Base-by-base conservation (phyloP, 2,797 vertebrate species). In the Apodemus agrarius region DNA sequence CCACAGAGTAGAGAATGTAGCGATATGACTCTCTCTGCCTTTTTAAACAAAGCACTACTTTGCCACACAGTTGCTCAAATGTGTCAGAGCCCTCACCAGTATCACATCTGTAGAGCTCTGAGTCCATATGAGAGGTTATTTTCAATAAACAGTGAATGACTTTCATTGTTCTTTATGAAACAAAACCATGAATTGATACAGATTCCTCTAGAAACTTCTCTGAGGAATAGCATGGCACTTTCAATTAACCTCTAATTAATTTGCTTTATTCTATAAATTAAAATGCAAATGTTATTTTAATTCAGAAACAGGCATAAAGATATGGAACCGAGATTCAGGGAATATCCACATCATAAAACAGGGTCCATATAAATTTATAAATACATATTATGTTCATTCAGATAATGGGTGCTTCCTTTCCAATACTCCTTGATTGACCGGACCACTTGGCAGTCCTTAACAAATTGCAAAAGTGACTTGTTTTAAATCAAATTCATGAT, bases 181-280 rank as follows among this genome's bases (percentile, higher is more conserved):
- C 31, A 82, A 90, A 96, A 96, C 34, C 81, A 92, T 61, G 74
- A 95, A 88, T 78, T 74, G 88, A 79, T 90, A 88, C 82, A 90
- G 24, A 8, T 93, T 94, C 72, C 83, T 85, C 83, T 95, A 95
- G 83, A 97, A 95, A 88, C n/a, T 75, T 97, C 81, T 96, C 91
- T 78, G 89, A 97, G 54, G 74, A 95, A 93, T 40, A n/a, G 40
- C 34, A 92, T 49, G 37, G 37, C 26, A 89, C 91, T 91, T 96
- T 54, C 90, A 89, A 93, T 95, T 95, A 97, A 93, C 91, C 89
- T 96, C 80, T 80, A 91, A 94, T 95, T 54, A 78, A 91, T 91
- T 94, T 61, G 83, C 89, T 93, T 24, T 83, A n/a, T 79, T 96
- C 86, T 91, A 82, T 85, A 95, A 93, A 76, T 91, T 87, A 49